A percentile compares a stretch with the other conserved stretches of the same genome.
These are phyloP conservation scores for Synergus itoensis DNA, from an alignment of 2,888 invertebrate species.

Conservation along the genomic window DNA sequence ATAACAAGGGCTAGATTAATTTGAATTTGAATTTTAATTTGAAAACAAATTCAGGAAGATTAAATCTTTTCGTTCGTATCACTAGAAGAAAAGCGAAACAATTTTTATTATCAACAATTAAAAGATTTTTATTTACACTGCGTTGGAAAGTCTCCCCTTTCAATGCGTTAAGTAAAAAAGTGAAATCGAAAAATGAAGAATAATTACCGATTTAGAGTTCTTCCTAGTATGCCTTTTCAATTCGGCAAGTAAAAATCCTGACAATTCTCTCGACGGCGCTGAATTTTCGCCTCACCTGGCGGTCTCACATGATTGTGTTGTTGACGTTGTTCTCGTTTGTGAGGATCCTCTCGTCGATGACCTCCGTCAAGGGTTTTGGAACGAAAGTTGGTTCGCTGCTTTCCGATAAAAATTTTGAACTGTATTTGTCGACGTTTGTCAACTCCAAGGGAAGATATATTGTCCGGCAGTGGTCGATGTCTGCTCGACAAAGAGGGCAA, in stretches of 20 bases:
- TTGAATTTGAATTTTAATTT: not conserved
- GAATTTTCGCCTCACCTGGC: conserved; percentile 53
- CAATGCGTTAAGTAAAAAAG: not conserved
- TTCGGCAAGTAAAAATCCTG: conserved; percentile 67
- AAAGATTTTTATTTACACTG: conserved; percentile 6
- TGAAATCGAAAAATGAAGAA: conserved; percentile 5
- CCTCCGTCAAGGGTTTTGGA: conserved; percentile 60
- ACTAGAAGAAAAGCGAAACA: conserved; percentile 5
- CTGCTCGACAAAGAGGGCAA: conserved; percentile 88
- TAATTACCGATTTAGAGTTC: not conserved
- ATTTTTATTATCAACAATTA: not conserved
- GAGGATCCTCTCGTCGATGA: conserved; percentile 64
- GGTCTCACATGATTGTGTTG: conserved; percentile 69
- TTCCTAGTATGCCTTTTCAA: conserved; percentile 58
- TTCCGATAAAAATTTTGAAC: conserved; percentile 64
- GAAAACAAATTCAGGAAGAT: conserved; percentile 7
- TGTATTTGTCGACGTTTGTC: conserved; percentile 74
- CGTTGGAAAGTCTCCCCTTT: not conserved
- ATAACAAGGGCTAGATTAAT: not conserved
- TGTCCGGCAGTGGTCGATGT: conserved; percentile 85
- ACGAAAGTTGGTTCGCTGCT: conserved; percentile 54
- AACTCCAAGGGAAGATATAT: conserved; percentile 85
- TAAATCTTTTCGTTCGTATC: conserved; percentile 5
- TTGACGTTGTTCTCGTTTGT: conserved; percentile 60
- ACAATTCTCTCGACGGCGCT: conserved; percentile 62